Evolutionary conservation across 1,140 invertebrate genomes (phyloP), one percentile per base, ranked within the genome.

Genomic region (Drosophila arizonae): DNA sequence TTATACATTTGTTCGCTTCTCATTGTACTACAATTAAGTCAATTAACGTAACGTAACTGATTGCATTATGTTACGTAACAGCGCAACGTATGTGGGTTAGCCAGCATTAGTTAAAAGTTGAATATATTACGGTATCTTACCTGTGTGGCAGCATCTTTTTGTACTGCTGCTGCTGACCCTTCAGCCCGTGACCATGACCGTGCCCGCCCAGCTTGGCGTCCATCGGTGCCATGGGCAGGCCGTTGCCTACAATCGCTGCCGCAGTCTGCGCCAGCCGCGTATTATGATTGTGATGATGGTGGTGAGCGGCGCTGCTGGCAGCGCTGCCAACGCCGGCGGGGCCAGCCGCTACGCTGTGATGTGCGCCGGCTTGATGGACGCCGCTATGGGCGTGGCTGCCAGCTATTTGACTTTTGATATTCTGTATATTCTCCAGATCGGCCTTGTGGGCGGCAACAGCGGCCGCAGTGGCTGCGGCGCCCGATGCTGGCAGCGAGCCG

Each of bases 351-450:
- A 64, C 66, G 15, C 54, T 46, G 6, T 86, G 84, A 72, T 86
- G 84, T 10, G 82, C 39, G 26, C 50, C 21, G 21, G 28, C 21
- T 45, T 72, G 77, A 15, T 80, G 67, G 24, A 41, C 63, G 56
- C 41, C 72, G 21, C 45, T 46, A 21, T 65, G 72, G 52, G 36
- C 41, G 24, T 72, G 77, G 6, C 62, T 26, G 13, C 50, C 57
- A 28, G 64, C 57, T 46, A 79, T 71, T 77, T 91, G 90, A 69
- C 88, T 91, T 52, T 91, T 91, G n/a, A 90, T 66, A 61, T 91
- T 91, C 58, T 91, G 90, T 60, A 91, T 90, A 55, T 91, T 91
- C 67, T 91, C 90, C 28, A 91, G 72, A 76, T 91, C 90, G 21
- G 90, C 90, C 56, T 91, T 91, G 51, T 81, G 85, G n/a, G 79